Evolutionary conservation across 2,113 vertebrate genomes (phyloP).

Genomic region (Alligator sinensis): DNA sequence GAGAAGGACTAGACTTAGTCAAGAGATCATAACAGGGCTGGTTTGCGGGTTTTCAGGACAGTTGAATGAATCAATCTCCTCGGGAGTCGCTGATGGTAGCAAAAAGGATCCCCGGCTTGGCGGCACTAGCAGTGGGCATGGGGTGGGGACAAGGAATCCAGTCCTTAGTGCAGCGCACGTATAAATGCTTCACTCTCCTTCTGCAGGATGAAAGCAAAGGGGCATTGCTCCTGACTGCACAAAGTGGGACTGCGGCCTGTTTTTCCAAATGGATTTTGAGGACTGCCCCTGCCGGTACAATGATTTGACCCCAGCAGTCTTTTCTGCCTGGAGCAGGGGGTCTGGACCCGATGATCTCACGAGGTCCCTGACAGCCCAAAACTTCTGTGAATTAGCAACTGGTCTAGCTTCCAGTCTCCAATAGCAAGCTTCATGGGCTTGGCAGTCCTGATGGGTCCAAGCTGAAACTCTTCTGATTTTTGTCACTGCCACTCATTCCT

Average conservation of each 20-base stretch:
- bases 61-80: neutral
- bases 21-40: neutral
- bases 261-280: neutral
- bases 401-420: no score
- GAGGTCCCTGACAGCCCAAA: no score
- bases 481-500: neutral
- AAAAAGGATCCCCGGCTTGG: rapidly evolving
- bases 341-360: no score
- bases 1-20: neutral
- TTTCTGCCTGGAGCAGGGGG: no score
- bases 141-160: neutral
- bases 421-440: no score
- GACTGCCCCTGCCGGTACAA: neutral
- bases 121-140: neutral
- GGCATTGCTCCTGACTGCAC: neutral
- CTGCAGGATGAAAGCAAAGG: neutral
- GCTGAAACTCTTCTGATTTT: neutral
- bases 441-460: no score
- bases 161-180: no score
- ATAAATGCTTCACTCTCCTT: neutral
- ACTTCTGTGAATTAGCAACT: neutral
- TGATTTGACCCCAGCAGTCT: no score
- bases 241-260: neutral
- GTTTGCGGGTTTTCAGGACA: neutral
- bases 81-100: neutral